Evolutionary conservation across 2,797 vertebrate species (phyloP).

Genomic region (Gila robusta): DNA sequence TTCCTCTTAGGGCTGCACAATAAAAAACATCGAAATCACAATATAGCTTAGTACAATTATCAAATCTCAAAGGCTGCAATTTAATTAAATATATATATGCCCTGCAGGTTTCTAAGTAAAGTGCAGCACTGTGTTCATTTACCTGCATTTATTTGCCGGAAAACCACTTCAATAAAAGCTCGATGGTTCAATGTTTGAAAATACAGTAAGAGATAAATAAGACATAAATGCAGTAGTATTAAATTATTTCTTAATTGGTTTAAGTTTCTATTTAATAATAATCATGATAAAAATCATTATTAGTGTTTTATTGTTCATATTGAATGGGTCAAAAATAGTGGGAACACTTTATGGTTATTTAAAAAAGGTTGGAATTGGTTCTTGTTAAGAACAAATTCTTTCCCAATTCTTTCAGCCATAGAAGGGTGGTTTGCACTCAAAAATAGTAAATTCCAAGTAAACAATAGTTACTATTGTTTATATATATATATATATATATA

Average conservation of each 20-base stretch:
- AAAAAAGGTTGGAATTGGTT: not conserved
- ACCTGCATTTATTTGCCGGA: not conserved
- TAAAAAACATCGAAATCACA: not conserved
- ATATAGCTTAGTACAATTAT: not conserved
- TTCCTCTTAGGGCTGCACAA: not conserved
- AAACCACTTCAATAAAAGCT: not conserved
- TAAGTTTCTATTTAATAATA: not conserved
- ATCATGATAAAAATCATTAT: not conserved
- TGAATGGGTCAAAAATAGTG: not conserved
- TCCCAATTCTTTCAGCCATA: not conserved
- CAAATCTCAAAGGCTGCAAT: constrained; percentile 1
- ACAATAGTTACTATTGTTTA: no score
- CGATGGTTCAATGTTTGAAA: not conserved
- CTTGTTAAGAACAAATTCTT: no score
- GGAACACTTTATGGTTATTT: not conserved
- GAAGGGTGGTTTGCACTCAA: not conserved
- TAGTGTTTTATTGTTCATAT: not conserved
- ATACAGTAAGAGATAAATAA: not conserved
- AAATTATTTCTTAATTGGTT: not conserved
- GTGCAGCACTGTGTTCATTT: not conserved
- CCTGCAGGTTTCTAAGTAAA: not conserved
- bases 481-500: no score
- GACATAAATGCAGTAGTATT: not conserved
- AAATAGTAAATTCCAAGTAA: not conserved
- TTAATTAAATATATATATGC: not conserved